phyloP scores from a whole-genome alignment of 2,888 invertebrate species.

The Pristionchus arcanus region DNA sequence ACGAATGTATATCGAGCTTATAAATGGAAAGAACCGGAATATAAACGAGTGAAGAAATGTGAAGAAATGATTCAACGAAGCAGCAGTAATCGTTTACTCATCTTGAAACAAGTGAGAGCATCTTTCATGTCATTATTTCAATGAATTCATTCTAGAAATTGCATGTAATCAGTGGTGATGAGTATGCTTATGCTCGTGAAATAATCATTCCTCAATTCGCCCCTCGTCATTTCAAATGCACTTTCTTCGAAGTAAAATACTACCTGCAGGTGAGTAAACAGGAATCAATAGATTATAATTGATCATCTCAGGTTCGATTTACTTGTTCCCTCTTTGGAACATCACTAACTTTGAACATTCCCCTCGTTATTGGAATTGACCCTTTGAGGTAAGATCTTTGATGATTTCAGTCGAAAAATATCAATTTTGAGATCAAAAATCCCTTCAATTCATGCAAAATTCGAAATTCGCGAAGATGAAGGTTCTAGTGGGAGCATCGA shows the following conservation, averaged over 20 bases:
- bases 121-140: background rate
- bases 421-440: background rate
- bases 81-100: background rate
- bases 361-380: background rate
- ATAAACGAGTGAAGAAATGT: background rate
- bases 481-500: background rate
- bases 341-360: background rate
- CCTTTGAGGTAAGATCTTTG: background rate
- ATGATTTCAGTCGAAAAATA: background rate
- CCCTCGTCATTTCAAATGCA: background rate
- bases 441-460: background rate
- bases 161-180: background rate
- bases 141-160: background rate
- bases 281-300: background rate
- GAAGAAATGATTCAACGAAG: background rate
- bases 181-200: background rate
- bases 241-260: background rate
- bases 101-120: background rate
- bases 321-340: background rate
- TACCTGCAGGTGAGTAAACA: background rate
- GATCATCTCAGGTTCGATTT: background rate
- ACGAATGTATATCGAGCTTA: background rate
- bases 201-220: background rate
- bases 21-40: background rate
- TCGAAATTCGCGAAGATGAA: background rate